Evolutionary conservation across 2,113 vertebrate genomes (phyloP), one percentile per base, ranked within the genome.

Genomic region (Esox niger): DNA sequence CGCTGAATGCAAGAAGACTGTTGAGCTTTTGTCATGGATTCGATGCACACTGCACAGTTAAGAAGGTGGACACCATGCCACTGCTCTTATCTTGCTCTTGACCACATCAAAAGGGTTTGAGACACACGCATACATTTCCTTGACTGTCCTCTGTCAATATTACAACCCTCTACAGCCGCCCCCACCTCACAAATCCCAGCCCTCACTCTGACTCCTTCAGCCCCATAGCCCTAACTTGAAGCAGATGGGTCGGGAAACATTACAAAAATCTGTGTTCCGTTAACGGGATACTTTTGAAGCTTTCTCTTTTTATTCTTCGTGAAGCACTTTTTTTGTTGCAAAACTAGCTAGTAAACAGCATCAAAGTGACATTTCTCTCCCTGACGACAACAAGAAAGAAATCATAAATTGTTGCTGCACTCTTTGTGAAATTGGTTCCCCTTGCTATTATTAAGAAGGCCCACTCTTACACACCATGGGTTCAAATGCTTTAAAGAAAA

Each of bases 211-310:
- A 82, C 83, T 87, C 83, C 62, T 66, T 49, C 33, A 56, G n/a
- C 65, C 57, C 57, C 86, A 69, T 27, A 27, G 4, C 77, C 81
- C 86, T 94, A 95, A 95, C 91, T 89, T 84, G 91, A 93, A 94
- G 91, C 94, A 95, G 93, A 94, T 94, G 92, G 87, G 1, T 66
- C 85, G 92, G 93, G 92, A 93, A 89, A 85, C 33, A 88, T 92
- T 89, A 93, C 93, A 93, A 92, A 94, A 95, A 93, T 95, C 93
- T 94, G 94, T 93, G 90, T 94, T 91, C 92, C 84, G 92, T 95
- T 95, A 94, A 82, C 86, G 80, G 27, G 83, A 88, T 88, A 92
- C 90, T 86, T 89, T 88, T 92, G 68, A 91, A 91, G 87, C 87
- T 89, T 78, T 71, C 30, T 49, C 69, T 38, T 38, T 72, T 74